Percentiles rank a stretch among this genome's conserved stretches.
These are phyloP conservation scores for Eretmochelys imbricata DNA, from an alignment of 2,113 vertebrate genomes.

Conservation along the genomic window DNA sequence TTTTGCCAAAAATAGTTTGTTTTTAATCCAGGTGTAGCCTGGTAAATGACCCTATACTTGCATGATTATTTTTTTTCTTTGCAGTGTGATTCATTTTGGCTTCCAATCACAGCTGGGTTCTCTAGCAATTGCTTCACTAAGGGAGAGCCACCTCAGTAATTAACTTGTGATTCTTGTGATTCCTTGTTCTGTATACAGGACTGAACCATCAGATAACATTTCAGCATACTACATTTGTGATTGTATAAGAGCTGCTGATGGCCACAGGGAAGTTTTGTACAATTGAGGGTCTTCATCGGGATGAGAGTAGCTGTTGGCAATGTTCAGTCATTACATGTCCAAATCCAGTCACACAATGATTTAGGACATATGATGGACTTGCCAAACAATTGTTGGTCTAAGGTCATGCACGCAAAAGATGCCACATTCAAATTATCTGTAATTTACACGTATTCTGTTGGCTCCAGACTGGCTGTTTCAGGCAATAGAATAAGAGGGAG, in stretches of 20 bases:
- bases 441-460: not conserved
- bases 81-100: conserved; percentile 26
- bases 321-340: not conserved
- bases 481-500: not conserved
- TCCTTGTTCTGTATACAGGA: not conserved
- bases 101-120: not conserved
- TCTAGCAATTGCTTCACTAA: not conserved
- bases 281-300: conserved; percentile 56
- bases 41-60: not conserved
- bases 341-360: conserved; percentile 53
- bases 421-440: not conserved
- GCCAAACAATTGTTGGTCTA: conserved; percentile 70
- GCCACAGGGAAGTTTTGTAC: conserved; percentile 62
- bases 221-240: conserved; percentile 35
- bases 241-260: conserved; percentile 49
- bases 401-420: conserved; percentile 54
- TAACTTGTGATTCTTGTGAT: not conserved
- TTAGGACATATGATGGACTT: conserved; percentile 57
- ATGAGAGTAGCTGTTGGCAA: conserved; percentile 18
- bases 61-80: conserved; percentile 5
- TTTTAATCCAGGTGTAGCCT: conserved; percentile 45
- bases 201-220: not conserved
- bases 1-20: conserved; percentile 49
- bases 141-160: not conserved
- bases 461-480: conserved; percentile 30